phyloP scores from a whole-genome alignment of 2,797 vertebrate genomes.

The Sebastes minor region DNA sequence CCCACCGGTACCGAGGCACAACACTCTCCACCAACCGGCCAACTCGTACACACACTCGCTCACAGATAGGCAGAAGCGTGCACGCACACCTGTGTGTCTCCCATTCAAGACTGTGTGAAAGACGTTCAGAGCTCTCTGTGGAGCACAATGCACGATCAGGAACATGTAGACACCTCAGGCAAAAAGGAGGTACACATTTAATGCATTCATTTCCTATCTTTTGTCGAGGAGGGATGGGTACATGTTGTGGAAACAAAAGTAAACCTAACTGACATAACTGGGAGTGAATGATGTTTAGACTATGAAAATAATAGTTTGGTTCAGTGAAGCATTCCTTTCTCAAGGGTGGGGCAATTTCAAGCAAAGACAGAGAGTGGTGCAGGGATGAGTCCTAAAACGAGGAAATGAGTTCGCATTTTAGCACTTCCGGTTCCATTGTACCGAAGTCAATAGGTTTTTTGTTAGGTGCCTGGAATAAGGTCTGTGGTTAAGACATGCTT shows the following conservation, averaged over 20 bases:
- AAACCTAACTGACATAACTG: not conserved
- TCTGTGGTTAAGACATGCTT: too few species aligned
- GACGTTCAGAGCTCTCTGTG: not conserved
- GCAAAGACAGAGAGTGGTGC: not conserved
- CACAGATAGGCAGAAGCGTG: constrained; percentile 19
- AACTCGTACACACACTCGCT: constrained; percentile 24
- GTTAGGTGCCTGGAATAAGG: too few species aligned
- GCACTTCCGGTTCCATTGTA: too few species aligned
- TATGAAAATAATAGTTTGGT: not conserved
- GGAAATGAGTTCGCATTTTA: too few species aligned
- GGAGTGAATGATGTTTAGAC: not conserved
- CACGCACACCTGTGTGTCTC: constrained; percentile 21
- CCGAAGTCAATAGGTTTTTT: too few species aligned
- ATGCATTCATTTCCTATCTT: not conserved
- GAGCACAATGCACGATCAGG: not conserved
- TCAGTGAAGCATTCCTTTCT: not conserved
- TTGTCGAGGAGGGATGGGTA: constrained; percentile 4
- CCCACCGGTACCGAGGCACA: constrained; percentile 52
- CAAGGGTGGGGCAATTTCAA: not conserved
- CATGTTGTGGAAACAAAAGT: constrained; percentile 25
- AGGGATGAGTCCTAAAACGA: too few species aligned
- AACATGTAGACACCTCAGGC: constrained; percentile 6
- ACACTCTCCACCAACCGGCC: constrained; percentile 24
- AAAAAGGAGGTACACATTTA: constrained; percentile 9
- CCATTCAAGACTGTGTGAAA: constrained; percentile 19